Evolutionary conservation across 2,797 vertebrate genomes (phyloP).

Genomic region (Anguilla megastoma): DNA sequence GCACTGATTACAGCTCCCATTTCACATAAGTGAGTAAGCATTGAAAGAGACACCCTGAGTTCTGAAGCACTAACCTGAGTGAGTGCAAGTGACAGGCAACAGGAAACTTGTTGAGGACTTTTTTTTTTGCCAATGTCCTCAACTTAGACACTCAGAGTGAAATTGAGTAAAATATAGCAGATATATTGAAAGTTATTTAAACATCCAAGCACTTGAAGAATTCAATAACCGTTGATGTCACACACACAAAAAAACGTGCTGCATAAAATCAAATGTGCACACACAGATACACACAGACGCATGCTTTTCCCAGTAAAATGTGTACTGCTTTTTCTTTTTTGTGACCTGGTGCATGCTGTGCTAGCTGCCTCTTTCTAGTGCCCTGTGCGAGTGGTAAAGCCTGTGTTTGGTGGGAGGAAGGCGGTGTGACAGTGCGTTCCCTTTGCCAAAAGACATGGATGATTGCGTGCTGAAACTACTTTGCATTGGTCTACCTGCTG

Average conservation of each 20-base stretch:
- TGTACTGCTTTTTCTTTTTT: neutral
- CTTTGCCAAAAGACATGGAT: neutral
- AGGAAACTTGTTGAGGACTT: neutral
- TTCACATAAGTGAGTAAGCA: neutral
- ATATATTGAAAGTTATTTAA: neutral
- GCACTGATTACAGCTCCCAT: neutral
- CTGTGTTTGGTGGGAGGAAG: neutral
- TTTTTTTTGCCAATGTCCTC: neutral
- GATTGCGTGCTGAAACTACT: neutral
- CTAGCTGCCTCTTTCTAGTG: slow-evolving; percentile 1
- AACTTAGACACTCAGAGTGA: neutral
- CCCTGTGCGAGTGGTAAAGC: neutral
- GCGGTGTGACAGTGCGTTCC: neutral
- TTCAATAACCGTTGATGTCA: neutral
- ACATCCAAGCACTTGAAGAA: neutral
- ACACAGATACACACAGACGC: neutral
- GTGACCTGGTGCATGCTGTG: neutral
- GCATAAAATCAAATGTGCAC: neutral
- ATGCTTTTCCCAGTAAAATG: neutral
- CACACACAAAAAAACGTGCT: neutral
- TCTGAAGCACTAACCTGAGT: neutral
- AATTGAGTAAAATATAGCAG: neutral
- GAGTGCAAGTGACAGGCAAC: neutral
- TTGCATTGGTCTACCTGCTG: neutral
- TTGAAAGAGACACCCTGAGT: neutral